Base-by-base conservation (phyloP, 1,140 invertebrate species). In the Platyscapa corneri region DNA sequence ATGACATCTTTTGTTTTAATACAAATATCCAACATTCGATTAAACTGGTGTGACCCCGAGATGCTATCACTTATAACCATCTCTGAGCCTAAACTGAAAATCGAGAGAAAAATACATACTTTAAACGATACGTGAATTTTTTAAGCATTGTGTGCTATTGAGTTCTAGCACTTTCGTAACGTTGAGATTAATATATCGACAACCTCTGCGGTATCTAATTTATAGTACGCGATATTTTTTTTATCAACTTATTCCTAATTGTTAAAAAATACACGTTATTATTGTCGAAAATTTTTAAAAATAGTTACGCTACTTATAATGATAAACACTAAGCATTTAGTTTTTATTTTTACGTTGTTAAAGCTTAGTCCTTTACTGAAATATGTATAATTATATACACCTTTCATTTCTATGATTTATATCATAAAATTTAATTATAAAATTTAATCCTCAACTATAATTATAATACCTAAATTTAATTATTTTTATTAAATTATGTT, bases 61-160 rank as follows among this genome's bases (percentile, higher is more conserved):
- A 34, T 30, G 32, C 77, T 18, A 34, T 8, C 10, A 30, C 34
- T 39, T 72, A 83, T 83, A 83, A 83, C 30, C 37, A 65, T 76
- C 72, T 82, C 70, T 1, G 3, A 5, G 18, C 65, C 42, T 5
- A 46, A 12, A 46, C 42, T 46, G 42, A 5, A 46, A 46, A 46
- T 7, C 12, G 42, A 46, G 42, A 46, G 42, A 46, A 46, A 46
- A 46, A 46, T 46, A 7, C 42, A 12, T 7, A 46, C 42, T 5
- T 46, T 53, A 7, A 18, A 27, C 12, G 12, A 34, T 30, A 39
- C 67, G 37, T 72, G 67, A 16, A 72, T 72, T 39, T 37, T 72
- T 72, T 39, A 37, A 27, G 5, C 37, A 0, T 39, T 23, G 12
- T 72, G 10, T 8, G 20, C 67, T 3, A 3, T 60, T 60, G 23